Evolutionary conservation across 2,888 invertebrate species (phyloP).

Genomic region (Zelleria hepariella): DNA sequence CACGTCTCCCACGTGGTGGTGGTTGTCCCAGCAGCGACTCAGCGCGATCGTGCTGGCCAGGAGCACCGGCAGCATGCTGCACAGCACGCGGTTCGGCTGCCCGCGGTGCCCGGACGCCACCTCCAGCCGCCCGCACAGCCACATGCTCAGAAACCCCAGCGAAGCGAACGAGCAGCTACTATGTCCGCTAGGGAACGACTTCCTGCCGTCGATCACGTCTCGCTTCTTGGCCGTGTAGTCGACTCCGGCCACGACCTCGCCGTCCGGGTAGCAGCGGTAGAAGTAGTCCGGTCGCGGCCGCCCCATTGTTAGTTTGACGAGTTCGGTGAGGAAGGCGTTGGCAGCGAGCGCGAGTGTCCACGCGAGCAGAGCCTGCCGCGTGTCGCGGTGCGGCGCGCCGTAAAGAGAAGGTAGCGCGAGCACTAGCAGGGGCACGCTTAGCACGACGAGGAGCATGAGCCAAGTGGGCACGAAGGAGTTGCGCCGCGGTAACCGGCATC

Average conservation of each 20-base stretch:
- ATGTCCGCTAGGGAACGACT: slow-evolving; percentile 92
- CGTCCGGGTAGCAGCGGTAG: slow-evolving; percentile 85
- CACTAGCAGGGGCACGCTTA: slow-evolving; percentile 72
- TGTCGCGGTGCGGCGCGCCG: slow-evolving; percentile 24
- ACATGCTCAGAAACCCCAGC: slow-evolving; percentile 79
- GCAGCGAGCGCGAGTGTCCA: slow-evolving; percentile 75
- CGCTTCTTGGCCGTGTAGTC: slow-evolving; percentile 75
- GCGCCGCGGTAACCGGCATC: slow-evolving; percentile 80
- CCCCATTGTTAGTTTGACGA: slow-evolving; percentile 72
- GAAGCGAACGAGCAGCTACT: slow-evolving; percentile 84
- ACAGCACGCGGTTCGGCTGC: slow-evolving; percentile 20
- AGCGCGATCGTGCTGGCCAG: slow-evolving; percentile 76
- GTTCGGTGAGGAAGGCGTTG: slow-evolving; percentile 75
- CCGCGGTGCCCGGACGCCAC: slow-evolving; percentile 40
- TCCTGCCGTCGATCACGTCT: slow-evolving; percentile 80
- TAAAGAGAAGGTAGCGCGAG: slow-evolving; percentile 47
- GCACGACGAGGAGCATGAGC: slow-evolving; percentile 73
- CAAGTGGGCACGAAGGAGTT: slow-evolving; percentile 77
- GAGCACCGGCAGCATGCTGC: slow-evolving; percentile 65
- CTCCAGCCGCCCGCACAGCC: slow-evolving; percentile 75
- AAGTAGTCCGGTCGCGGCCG: slow-evolving; percentile 88
- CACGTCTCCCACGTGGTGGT: slow-evolving; percentile 91
- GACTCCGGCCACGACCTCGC: slow-evolving; percentile 57
- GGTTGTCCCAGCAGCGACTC: slow-evolving; percentile 87
- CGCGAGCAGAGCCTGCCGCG: slow-evolving; percentile 48